Percentiles rank a stretch among this genome's conserved stretches.
These are phyloP conservation scores for Leuciscus idus DNA, from an alignment of 2,113 vertebrate genomes.

Conservation along the genomic window DNA sequence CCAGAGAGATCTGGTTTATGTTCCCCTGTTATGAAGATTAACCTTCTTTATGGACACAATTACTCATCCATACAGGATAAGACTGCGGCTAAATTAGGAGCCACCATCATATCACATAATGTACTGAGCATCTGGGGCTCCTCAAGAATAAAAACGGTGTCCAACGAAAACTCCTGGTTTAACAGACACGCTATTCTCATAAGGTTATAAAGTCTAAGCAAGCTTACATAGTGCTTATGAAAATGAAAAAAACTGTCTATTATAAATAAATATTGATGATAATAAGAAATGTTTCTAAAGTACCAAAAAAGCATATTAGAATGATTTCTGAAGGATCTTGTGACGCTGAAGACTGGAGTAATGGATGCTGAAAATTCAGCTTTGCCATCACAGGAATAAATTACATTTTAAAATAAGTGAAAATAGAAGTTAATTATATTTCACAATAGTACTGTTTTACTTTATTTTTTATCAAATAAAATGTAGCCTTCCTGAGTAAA, in stretches of 20 bases:
- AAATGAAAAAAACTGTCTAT: not conserved
- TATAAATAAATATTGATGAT: too few relatives aligned
- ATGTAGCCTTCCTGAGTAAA: too few relatives aligned
- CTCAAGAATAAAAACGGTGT: constrained; percentile 23
- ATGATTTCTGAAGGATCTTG: too few relatives aligned
- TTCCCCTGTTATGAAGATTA: constrained; percentile 47
- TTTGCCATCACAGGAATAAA: not conserved
- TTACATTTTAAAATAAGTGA: not conserved
- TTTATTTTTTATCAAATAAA: not conserved
- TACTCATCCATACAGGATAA: constrained; percentile 50
- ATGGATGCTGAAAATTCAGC: not conserved
- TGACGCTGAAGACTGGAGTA: not conserved
- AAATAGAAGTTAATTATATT: not conserved
- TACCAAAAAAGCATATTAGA: too few relatives aligned
- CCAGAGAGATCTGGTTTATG: constrained; percentile 21
- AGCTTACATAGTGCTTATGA: not conserved
- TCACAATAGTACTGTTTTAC: not conserved
- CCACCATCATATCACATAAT: constrained; percentile 43
- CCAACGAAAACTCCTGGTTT: constrained; percentile 24
- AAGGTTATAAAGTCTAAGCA: not conserved
- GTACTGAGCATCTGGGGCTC: constrained; percentile 49
- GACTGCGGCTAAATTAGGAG: constrained; percentile 47
- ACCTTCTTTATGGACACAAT: constrained; percentile 53
- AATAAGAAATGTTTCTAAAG: too few relatives aligned
- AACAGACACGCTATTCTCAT: not conserved